phyloP scores from a whole-genome alignment of 2,797 vertebrate species.

The Atherinosoma microstoma region DNA sequence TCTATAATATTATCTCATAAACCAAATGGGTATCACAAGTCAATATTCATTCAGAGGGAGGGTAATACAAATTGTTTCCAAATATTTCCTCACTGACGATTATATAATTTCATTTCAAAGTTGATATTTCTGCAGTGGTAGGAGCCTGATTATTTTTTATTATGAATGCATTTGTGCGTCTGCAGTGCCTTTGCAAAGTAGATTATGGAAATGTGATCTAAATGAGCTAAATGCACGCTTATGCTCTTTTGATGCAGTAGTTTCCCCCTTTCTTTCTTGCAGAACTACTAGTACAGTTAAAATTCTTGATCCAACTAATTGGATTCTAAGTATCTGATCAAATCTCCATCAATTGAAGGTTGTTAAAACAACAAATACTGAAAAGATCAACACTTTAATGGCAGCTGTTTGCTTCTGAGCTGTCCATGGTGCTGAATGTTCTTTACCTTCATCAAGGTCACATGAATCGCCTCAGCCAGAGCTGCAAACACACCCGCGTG shows the following conservation, averaged over 20 bases:
- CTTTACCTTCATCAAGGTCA: constrained; percentile 70
- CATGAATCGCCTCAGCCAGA: constrained; percentile 41
- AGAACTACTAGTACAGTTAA: neutral
- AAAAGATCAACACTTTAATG: constrained; percentile 4
- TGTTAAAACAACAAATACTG: neutral
- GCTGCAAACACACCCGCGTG: constrained; percentile 7
- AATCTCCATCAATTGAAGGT: neutral
- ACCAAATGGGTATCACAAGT: neutral
- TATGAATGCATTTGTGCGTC: neutral
- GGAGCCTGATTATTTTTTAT: neutral
- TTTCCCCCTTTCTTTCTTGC: neutral
- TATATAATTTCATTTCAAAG: neutral
- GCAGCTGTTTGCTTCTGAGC: constrained; percentile 5
- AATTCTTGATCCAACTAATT: neutral
- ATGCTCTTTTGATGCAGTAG: neutral
- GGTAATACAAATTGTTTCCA: too few relatives aligned
- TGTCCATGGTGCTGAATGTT: constrained; percentile 39
- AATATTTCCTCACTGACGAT: too few relatives aligned
- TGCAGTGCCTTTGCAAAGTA: neutral
- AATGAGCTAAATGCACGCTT: neutral
- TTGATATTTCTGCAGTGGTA: neutral
- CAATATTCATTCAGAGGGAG: too few relatives aligned
- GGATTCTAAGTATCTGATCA: neutral
- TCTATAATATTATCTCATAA: neutral
- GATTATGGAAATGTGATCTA: neutral